Evolutionary conservation across 2,113 vertebrate genomes (phyloP), one percentile per base, ranked within the genome.

Genomic region (Pao palembangensis): DNA sequence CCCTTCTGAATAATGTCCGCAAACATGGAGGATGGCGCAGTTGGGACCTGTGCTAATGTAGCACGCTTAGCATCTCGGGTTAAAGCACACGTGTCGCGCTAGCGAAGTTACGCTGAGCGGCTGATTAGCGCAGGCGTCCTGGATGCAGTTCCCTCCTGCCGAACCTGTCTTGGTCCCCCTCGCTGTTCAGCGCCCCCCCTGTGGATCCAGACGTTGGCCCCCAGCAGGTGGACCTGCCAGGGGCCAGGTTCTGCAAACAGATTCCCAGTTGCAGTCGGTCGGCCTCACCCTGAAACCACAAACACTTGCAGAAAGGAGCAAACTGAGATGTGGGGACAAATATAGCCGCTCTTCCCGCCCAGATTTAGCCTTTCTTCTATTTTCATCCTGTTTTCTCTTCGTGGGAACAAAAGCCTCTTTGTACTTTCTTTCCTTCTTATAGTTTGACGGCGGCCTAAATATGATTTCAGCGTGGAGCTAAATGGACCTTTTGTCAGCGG

Each of bases 331-430:
- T 51, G 73, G 69, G 59, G 68, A 73, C 74, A 62, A 67, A 76
- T 71, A 58, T 81, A 80, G 69, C 51, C 78, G 43, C 75, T 67
- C 73, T 70, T 61, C 52, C 12, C 11, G 21, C 38, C 81, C 84
- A 79, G 79, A 79, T 76, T 69, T 69, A 80, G 78, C 57, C 50
- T 62, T 82, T 79, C 59, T 58, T 73, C 63, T 75, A 55, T 81
- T 80, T 76, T 51, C 51, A 48, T 58, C 69, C 64, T 74, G 71
- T 78, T 81, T 83, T 67, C 54, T 61, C 67, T 56, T 21, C 0
- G 8, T 44, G 20, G 8, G 31, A 65, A 88, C 82, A 88, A 75
- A 73, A 64, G 47, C 1, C 0, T 41, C 73, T 71, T 69, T 64
- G 60, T 77, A 55, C 54, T 55, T 23, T 47, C 20, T 25, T 48